These are phyloP conservation scores for Charaxes varanes DNA, from an alignment of 1,140 invertebrate species.

Conservation along the genomic window DNA sequence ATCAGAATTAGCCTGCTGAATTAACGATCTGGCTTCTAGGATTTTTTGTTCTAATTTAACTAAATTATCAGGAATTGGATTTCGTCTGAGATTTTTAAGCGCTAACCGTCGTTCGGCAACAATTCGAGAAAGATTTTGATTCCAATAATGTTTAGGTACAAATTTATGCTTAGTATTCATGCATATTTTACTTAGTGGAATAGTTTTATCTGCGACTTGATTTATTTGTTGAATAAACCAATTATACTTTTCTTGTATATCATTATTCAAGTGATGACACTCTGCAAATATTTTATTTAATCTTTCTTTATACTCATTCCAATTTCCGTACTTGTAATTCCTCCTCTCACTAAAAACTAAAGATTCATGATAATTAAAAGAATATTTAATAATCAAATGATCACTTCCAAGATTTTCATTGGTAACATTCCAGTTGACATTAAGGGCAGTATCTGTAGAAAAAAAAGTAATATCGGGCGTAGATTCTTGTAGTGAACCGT, in stretches of 20 bases:
- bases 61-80: conserved; percentile 9
- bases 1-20: conserved; percentile 4
- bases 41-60: conserved; percentile 4
- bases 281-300: not conserved
- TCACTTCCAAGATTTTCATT: not conserved
- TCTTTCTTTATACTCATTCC: conserved; percentile 9
- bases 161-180: conserved; percentile 5
- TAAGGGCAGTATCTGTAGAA: not conserved
- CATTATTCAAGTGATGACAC: not conserved
- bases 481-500: conserved; percentile 29
- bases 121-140: conserved; percentile 6
- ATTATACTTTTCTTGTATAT: conserved; percentile 4
- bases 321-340: conserved; percentile 4
- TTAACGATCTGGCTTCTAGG: conserved; percentile 3
- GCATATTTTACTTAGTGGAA: conserved; percentile 1
- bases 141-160: conserved; percentile 12
- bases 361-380: not conserved
- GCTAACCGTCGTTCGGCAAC: conserved; percentile 12
- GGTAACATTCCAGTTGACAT: not conserved
- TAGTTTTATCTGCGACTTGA: conserved; percentile 4
- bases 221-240: conserved; percentile 6
- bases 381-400: not conserved
- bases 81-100: conserved; percentile 9
- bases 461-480: not conserved
- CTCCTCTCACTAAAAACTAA: conserved; percentile 1